Percentiles rank a stretch among this genome's conserved stretches.
These are phyloP conservation scores for Stomatorhinus ivindoensis DNA, from an alignment of 2,113 vertebrate genomes.

Conservation along the genomic window DNA sequence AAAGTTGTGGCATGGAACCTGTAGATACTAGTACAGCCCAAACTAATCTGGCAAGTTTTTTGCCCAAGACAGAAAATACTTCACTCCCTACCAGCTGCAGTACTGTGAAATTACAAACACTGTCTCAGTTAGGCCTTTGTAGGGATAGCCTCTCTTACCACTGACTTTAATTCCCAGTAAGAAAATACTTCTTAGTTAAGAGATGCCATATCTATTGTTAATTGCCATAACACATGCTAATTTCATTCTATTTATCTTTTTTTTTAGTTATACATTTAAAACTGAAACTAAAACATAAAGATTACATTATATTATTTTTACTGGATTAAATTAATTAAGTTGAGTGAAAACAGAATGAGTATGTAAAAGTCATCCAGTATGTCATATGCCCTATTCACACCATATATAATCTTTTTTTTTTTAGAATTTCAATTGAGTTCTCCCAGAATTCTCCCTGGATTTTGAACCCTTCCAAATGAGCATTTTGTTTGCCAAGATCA, in stretches of 20 bases:
- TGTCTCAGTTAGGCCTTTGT: neutral
- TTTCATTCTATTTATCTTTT: neutral
- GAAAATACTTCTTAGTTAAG: neutral
- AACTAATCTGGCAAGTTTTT: neutral
- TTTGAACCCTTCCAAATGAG: constrained; percentile 11
- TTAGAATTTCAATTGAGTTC: constrained; percentile 14
- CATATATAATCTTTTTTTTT: constrained; percentile 5
- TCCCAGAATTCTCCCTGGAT: constrained; percentile 3
- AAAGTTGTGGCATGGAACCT: neutral
- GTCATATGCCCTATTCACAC: neutral
- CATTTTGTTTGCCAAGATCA: constrained; percentile 19
- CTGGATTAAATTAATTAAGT: neutral
- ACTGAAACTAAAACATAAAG: neutral
- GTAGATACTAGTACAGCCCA: neutral
- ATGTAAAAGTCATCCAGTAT: constrained; percentile 12
- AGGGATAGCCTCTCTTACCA: neutral
- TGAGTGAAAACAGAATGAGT: constrained; percentile 6
- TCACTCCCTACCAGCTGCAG: neutral
- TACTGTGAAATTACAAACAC: neutral
- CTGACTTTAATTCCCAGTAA: neutral
- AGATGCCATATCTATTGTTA: neutral
- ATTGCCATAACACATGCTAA: neutral
- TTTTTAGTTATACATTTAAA: neutral
- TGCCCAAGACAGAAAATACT: neutral
- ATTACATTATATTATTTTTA: neutral